Conservation (phyloP, 37 sponge, comb jelly and placozoan genomes). For the Oscarella lobularis region DNA sequence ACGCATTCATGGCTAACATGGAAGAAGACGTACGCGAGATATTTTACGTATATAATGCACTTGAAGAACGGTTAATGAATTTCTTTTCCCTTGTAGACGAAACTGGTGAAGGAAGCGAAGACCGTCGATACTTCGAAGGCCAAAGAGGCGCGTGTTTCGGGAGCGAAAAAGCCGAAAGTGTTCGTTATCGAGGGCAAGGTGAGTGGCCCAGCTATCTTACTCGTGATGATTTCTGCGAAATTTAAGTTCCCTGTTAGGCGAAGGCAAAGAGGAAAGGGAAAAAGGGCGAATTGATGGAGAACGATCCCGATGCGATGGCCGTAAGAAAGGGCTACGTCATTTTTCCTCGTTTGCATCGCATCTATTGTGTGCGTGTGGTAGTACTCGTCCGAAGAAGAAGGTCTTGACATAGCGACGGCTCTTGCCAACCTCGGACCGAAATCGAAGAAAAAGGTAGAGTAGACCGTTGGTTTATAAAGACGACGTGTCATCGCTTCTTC, state of each 20-base stretch:
- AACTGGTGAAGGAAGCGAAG: slow-evolving; percentile 18
- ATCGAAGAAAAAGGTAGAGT: slow-evolving; percentile 30
- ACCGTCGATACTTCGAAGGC: no score
- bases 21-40: slow-evolving; percentile 30
- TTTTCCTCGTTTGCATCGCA: not conserved
- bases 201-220: no score
- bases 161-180: no score
- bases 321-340: not conserved
- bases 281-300: slow-evolving; percentile 85
- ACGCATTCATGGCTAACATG: slow-evolving; percentile 65
- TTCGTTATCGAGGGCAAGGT: no score
- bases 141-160: not conserved
- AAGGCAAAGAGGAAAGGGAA: slow-evolving; percentile 9
- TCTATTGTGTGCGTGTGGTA: not conserved
- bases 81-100: no score
- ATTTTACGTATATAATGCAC: no score
- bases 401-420: slow-evolving; percentile 46
- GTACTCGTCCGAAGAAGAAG: slow-evolving; percentile 24
- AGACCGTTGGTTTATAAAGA: not conserved
- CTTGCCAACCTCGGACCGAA: slow-evolving; percentile 47
- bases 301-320: slow-evolving; percentile 69
- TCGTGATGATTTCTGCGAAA: no score
- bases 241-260: not conserved
- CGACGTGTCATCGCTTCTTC: not conserved
- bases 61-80: no score